phyloP scores from a whole-genome alignment of 2,797 vertebrate species.

The Hapalemur alaotrensis region DNA sequence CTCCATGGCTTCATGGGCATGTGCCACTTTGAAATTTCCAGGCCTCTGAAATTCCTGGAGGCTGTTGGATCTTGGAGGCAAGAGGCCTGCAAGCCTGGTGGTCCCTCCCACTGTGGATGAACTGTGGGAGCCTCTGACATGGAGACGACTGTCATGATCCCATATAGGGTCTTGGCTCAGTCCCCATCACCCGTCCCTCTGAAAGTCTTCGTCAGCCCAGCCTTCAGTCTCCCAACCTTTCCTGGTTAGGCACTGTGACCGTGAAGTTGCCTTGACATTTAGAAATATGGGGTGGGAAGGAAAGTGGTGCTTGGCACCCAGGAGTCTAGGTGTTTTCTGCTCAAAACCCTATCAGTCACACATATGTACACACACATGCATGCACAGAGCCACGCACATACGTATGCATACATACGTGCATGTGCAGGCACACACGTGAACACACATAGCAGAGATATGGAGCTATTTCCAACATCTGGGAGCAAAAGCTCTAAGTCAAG shows the following conservation, averaged over 20 bases:
- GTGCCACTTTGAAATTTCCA: neutral
- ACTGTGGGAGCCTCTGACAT: accelerated
- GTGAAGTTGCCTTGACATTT: neutral
- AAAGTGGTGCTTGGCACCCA: neutral
- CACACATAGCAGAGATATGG: neutral
- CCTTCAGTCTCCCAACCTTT: neutral
- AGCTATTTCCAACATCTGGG: neutral
- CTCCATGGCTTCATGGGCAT: neutral
- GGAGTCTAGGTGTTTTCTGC: neutral
- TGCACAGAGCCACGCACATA: neutral
- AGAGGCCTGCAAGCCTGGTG: neutral
- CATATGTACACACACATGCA: too few species aligned
- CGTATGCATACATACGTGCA: too few species aligned
- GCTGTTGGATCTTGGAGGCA: neutral
- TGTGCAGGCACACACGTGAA: too few species aligned
- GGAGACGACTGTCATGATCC: neutral
- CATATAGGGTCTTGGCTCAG: accelerated
- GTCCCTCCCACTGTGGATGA: neutral
- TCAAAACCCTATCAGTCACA: neutral
- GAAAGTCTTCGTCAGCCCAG: neutral
- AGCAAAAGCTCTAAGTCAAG: neutral
- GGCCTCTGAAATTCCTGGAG: neutral
- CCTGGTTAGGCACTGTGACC: neutral
- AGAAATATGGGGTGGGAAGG: neutral
- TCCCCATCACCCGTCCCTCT: neutral